phyloP scores from a whole-genome alignment of 2,797 vertebrate genomes.

The Microchirus variegatus region DNA sequence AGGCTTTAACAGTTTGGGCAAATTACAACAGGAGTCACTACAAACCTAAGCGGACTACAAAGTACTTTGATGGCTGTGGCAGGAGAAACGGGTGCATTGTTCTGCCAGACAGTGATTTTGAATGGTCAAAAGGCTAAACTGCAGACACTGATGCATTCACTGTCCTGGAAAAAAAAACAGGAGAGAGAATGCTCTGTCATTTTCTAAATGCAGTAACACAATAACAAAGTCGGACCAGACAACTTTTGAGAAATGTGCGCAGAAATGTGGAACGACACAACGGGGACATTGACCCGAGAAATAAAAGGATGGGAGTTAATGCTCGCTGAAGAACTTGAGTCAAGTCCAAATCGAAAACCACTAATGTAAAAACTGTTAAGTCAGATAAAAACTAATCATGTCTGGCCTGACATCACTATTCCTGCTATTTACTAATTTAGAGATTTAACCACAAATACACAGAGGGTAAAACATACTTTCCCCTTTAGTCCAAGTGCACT shows the following conservation, averaged over 20 bases:
- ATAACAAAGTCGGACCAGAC: background rate
- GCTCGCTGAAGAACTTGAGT: no score
- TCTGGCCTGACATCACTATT: background rate
- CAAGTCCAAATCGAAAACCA: no score
- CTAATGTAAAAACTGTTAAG: no score
- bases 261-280: background rate
- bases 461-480: background rate
- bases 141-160: no score
- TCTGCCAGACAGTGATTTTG: background rate
- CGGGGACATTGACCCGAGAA: background rate
- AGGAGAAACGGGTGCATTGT: background rate
- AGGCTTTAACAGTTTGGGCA: no score
- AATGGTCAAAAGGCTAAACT: no score
- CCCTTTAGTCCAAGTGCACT: conserved; percentile 5
- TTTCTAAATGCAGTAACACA: background rate
- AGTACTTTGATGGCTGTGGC: conserved; percentile 3
- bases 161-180: no score
- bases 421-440: conserved; percentile 27
- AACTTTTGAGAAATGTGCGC: background rate
- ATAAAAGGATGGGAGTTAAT: background rate
- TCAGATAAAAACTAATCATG: background rate
- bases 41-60: background rate
- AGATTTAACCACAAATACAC: conserved; percentile 12
- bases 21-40: no score
- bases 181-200: background rate